Conservation (phyloP, 2,797 vertebrate genomes). For the Hydrophis major region DNA sequence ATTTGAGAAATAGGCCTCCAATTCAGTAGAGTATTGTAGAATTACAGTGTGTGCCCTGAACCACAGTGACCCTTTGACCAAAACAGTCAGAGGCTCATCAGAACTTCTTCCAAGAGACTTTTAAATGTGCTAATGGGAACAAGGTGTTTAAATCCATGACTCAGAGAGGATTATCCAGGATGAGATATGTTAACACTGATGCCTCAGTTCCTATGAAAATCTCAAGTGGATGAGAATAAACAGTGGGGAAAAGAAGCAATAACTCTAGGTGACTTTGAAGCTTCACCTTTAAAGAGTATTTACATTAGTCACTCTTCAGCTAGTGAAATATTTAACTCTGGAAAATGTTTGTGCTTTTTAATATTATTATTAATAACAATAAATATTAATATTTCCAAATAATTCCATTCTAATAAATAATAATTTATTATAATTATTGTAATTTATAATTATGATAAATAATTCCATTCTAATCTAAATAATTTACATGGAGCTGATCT, state of each 20-base stretch:
- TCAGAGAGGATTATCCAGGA: conserved; percentile 59
- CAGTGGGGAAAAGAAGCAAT: conserved; percentile 35
- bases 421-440: not conserved
- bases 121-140: conserved; percentile 65
- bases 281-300: conserved; percentile 49
- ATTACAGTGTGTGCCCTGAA: conserved; percentile 37
- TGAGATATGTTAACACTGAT: conserved; percentile 54
- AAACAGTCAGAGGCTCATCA: conserved; percentile 63
- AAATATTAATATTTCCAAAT: conserved; percentile 22
- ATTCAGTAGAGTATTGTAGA: conserved; percentile 40
- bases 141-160: conserved; percentile 60
- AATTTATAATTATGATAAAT: not conserved
- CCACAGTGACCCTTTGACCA: conserved; percentile 25
- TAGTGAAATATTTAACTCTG: conserved; percentile 51
- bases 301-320: conserved; percentile 47
- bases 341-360: conserved; percentile 40
- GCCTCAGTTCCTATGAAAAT: conserved; percentile 44
- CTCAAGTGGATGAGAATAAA: conserved; percentile 43
- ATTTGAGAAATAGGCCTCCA: conserved; percentile 22
- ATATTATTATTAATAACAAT: not conserved
- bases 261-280: conserved; percentile 30
- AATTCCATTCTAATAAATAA: not conserved
- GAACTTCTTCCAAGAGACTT: conserved; percentile 50
- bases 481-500: not conserved
- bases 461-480: conserved; percentile 27